Evolutionary conservation across 2,888 invertebrate genomes (phyloP), one percentile per base, ranked within the genome.

Genomic region (Augiades crinisus): DNA sequence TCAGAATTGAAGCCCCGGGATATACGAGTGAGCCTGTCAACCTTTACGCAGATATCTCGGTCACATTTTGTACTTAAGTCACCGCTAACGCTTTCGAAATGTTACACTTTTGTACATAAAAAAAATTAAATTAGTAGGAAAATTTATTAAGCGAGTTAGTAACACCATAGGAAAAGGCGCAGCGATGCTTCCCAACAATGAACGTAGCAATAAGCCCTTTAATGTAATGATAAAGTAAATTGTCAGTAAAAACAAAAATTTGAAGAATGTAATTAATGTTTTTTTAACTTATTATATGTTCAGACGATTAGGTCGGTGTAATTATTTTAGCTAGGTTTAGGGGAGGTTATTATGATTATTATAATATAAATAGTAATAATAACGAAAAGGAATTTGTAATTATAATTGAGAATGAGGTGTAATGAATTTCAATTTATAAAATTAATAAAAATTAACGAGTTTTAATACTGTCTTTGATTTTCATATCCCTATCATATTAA

Each of bases 391-490:
- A 86, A 88, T 88, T 88, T 88, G 88, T 88, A 88, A 88, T 72
- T 85, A 86, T 84, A 80, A 75, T 66, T 78, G 77, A 72, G 44
- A 70, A 73, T 70, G 73, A 76, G 81, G 78, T 87, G 85, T 87
- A 85, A 85, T 86, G 81, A 87, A 83, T 85, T 88, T 87, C 86
- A 75, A 88, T 88, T 88, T 88, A 87, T 87, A 87, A 87, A 87
- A 85, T 82, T 81, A 87, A 87, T 88, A 88, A 88, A 84, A 87
- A 86, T 85, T 86, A 81, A 86, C 78, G 87, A 87, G 87, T 88
- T 88, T 87, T 81, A 85, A 59, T 37, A 21, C 27, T 61, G 60
- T 46, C 60, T 69, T 74, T 70, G 60, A 67, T 74, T 71, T 54
- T 21, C 8, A 30, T 12, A 22, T 22, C 33, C 45, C 27, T 27